phyloP scores from a whole-genome alignment of 2,797 vertebrate genomes.

The Artibeus jamaicensis region DNA sequence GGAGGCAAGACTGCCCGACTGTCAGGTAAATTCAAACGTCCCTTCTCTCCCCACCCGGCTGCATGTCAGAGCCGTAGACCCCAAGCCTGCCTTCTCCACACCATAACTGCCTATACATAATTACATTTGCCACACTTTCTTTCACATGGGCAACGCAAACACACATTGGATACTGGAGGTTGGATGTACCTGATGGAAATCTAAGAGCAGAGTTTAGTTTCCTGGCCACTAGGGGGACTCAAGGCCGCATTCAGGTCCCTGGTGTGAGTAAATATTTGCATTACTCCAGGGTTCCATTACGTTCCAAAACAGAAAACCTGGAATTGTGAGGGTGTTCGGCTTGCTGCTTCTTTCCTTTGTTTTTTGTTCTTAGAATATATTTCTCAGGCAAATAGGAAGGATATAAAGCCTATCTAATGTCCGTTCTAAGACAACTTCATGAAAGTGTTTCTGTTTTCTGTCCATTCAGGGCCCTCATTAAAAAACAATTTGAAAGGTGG shows the following conservation, averaged over 20 bases:
- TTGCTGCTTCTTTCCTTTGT: background rate
- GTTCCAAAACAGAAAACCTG: background rate
- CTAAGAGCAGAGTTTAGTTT: background rate
- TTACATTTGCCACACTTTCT: background rate
- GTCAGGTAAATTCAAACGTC: conserved; percentile 90
- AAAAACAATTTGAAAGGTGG: background rate
- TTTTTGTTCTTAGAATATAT: background rate
- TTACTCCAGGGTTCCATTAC: background rate
- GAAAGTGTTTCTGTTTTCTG: background rate
- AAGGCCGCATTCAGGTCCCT: background rate
- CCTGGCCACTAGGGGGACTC: background rate
- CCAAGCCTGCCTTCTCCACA: background rate
- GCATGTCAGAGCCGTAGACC: conserved; percentile 68
- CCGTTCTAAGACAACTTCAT: background rate
- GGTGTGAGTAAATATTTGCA: background rate
- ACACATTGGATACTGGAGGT: background rate
- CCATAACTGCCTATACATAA: background rate
- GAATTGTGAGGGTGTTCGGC: background rate
- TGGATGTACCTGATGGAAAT: background rate
- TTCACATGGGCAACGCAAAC: background rate
- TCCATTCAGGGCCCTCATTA: background rate
- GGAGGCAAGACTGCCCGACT: conserved; percentile 88
- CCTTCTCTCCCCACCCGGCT: conserved; percentile 65
- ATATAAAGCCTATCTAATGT: background rate
- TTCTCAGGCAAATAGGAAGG: background rate